phyloP scores from a whole-genome alignment of 2,113 vertebrate species.

The Narcine bancroftii region DNA sequence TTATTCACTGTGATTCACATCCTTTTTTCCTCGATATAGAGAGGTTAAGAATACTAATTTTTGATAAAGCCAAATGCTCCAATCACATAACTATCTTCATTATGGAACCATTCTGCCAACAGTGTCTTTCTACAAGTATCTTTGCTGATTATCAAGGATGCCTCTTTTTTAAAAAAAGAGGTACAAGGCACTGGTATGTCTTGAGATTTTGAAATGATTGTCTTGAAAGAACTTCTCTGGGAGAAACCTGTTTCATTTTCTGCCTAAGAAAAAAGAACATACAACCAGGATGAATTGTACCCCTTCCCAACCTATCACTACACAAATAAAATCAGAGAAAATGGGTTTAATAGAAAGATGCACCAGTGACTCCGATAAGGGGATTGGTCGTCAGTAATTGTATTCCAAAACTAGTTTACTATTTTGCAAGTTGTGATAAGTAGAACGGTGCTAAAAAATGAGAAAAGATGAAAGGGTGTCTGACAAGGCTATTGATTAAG shows the following conservation, averaged over 20 bases:
- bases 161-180: not conserved
- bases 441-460: too few species aligned
- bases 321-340: not conserved
- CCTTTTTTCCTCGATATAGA: not conserved
- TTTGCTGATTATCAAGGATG: not conserved
- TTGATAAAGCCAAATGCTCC: not conserved
- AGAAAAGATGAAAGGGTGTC: not conserved
- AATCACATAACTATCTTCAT: not conserved
- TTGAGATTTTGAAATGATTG: not conserved
- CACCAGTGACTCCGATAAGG: not conserved
- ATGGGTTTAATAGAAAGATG: not conserved
- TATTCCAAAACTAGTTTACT: not conserved
- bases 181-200: not conserved
- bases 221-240: not conserved
- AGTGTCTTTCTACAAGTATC: not conserved
- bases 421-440: not conserved
- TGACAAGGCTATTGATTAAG: too few species aligned
- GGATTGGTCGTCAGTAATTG: not conserved
- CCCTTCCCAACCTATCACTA: too few species aligned
- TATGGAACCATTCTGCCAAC: not conserved
- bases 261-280: not conserved
- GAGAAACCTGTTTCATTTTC: not conserved
- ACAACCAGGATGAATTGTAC: not conserved
- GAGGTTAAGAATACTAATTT: not conserved
- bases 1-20: not conserved